Evolutionary conservation across 2,888 invertebrate genomes (phyloP), one percentile per base, ranked within the genome.

Genomic region (Drosophila mercatorum): DNA sequence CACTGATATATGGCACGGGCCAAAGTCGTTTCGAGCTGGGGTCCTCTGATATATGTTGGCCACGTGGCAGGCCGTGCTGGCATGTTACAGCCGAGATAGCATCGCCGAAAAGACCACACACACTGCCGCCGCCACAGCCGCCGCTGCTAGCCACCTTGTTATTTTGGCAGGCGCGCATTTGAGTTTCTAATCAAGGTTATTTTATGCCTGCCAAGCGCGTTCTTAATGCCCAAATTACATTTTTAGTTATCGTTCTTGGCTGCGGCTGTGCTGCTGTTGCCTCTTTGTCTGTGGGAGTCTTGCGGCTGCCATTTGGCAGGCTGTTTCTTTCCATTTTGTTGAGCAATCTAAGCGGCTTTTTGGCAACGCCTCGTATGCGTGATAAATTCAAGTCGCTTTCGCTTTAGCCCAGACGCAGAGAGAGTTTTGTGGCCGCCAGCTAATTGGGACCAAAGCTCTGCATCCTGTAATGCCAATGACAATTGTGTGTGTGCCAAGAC

Each of bases 151-250:
- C 40, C 46, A 28, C 53, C 26, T 61, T 69, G 55, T 55, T 71
- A 65, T 79, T 80, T 68, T 77, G 82, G 82, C 79, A 74, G 41
- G 59, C 72, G 64, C 81, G 57, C 81, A 81, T 88, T 88, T 78
- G 75, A 75, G 87, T 88, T 88, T 85, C 88, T 88, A 83, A 83
- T 83, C 89, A 86, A 87, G 88, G 82, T 84, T 80, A 84, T 85
- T 85, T 85, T 81, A 85, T 85, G 84, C 88, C 75, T 75, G 76
- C 74, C 83, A 81, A 81, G 81, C 84, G 78, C 72, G 71, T 68
- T 71, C 68, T 75, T 89, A 89, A 89, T 83, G 89, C 89, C 89
- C 76, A 87, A 86, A 86, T 86, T 87, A 86, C 89, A 87, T 84
- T 89, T 81, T 87, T 80, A 81, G 88, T 87, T 81, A 65, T 68